These are phyloP conservation scores for Tribolium castaneum DNA, from an alignment of 1,140 invertebrate genomes.

Conservation along the genomic window DNA sequence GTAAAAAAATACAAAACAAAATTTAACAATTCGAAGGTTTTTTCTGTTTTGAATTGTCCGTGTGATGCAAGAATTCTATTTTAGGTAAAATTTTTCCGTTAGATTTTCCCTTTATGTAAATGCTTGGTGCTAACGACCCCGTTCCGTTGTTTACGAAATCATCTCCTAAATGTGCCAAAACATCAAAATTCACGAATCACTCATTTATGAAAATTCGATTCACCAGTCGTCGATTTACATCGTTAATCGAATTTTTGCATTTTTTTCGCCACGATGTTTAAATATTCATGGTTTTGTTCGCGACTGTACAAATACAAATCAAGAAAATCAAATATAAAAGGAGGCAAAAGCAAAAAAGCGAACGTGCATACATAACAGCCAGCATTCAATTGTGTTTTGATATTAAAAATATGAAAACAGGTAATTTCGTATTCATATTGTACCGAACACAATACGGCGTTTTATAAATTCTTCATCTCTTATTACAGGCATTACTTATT, in stretches of 20 bases:
- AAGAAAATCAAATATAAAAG: constrained; percentile 40
- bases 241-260: constrained; percentile 7
- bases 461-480: constrained; percentile 52
- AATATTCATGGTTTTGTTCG: background rate
- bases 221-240: constrained; percentile 9
- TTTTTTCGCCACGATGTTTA: constrained; percentile 4
- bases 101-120: background rate
- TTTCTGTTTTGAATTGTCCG: no score
- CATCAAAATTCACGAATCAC: constrained; percentile 27
- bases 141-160: constrained; percentile 10
- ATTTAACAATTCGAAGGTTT: background rate
- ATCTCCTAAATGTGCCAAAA: constrained; percentile 29
- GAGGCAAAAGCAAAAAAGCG: constrained; percentile 33
- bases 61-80: background rate
- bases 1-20: background rate
- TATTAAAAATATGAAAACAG: constrained; percentile 51
- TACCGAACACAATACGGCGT: constrained; percentile 49
- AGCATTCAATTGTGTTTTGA: constrained; percentile 50
- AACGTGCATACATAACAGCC: constrained; percentile 48
- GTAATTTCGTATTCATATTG: constrained; percentile 53
- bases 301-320: background rate
- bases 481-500: constrained; percentile 44
- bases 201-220: constrained; percentile 14
- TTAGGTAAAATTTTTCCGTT: background rate
- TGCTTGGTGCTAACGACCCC: background rate